Conservation (phyloP, 1,140 invertebrate genomes). For the Dicyema japonicum region DNA sequence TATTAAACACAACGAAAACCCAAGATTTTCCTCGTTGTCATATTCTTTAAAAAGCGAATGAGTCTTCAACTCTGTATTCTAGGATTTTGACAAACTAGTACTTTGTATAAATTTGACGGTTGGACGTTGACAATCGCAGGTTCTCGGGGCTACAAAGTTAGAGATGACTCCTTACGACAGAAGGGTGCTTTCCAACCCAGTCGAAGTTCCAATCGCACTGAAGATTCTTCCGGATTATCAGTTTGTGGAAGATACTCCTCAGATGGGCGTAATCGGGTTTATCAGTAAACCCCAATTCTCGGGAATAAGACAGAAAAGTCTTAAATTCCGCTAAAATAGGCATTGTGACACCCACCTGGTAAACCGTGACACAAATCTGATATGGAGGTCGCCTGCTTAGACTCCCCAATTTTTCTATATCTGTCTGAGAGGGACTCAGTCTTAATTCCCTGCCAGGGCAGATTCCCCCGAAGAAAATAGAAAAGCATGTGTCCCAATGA, state of each 20-base stretch:
- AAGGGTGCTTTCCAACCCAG: conserved; percentile 1
- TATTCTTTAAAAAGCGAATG: too few relatives aligned
- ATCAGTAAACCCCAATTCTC: conserved; percentile 5
- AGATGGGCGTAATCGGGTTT: conserved; percentile 4
- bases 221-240: conserved; percentile 1
- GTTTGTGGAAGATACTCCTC: neutral
- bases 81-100: too few relatives aligned
- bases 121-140: too few relatives aligned
- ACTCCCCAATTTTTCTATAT: conserved; percentile 5
- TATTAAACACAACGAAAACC: too few relatives aligned
- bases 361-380: conserved; percentile 5
- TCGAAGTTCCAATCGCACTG: conserved; percentile 4
- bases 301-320: conserved; percentile 3
- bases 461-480: conserved; percentile 4
- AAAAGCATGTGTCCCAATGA: neutral
- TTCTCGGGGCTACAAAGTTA: too few relatives aligned
- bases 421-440: conserved; percentile 4
- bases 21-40: too few relatives aligned
- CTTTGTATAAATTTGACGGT: too few relatives aligned
- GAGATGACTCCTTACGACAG: too few relatives aligned
- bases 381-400: conserved; percentile 3
- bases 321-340: conserved; percentile 3
- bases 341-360: conserved; percentile 3
- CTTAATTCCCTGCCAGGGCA: conserved; percentile 6
- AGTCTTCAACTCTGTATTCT: too few relatives aligned